Percentiles rank a stretch among this genome's conserved stretches.
phyloP scores from a whole-genome alignment of 2,113 vertebrate species.

The Serilophus lunatus region DNA sequence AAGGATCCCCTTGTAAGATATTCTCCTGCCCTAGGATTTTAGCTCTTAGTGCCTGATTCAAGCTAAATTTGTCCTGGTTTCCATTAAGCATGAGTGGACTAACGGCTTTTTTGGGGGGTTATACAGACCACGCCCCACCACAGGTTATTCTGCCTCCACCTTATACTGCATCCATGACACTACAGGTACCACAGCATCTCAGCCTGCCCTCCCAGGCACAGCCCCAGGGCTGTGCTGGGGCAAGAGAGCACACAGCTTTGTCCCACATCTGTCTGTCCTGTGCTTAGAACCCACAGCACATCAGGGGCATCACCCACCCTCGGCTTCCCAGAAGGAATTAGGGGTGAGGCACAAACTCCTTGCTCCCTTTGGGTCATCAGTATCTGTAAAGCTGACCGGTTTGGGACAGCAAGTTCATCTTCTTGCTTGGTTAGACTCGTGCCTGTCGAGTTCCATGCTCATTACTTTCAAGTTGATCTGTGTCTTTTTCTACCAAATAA shows the following conservation, averaged over 20 bases:
- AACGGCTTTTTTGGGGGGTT: neutral
- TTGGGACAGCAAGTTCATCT: neutral
- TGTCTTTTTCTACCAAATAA: neutral
- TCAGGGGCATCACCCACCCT: neutral
- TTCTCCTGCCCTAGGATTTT: neutral
- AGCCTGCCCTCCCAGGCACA: neutral
- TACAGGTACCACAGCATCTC: neutral
- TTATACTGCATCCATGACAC: neutral
- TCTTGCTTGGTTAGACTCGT: neutral
- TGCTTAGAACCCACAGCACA: neutral
- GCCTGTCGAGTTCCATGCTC: neutral
- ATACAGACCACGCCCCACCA: neutral
- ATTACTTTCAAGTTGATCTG: neutral
- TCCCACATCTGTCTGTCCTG: neutral
- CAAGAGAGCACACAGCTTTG: neutral
- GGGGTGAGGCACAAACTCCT: neutral
- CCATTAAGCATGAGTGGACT: neutral
- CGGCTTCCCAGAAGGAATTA: neutral
- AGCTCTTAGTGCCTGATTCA: neutral
- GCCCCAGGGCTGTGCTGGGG: neutral
- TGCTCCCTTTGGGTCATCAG: neutral
- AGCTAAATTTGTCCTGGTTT: neutral
- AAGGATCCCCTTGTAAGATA: neutral
- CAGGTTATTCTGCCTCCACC: neutral
- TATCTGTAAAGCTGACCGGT: neutral